A percentile compares a stretch with the other conserved stretches of the same genome.
phyloP scores from a whole-genome alignment of 2,797 vertebrate species.

The Thripadectes ignobilis region DNA sequence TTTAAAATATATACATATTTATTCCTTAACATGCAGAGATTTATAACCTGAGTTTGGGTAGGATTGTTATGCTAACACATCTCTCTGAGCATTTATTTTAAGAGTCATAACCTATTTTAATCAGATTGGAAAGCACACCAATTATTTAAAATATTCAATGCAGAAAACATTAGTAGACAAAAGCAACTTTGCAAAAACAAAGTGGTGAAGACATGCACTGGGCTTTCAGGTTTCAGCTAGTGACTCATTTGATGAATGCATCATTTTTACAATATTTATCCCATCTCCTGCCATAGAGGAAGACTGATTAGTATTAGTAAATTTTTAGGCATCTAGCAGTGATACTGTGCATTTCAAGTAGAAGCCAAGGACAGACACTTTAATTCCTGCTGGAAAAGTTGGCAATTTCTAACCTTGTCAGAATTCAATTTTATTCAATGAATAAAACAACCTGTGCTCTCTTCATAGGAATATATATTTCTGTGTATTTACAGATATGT shows the following conservation, averaged over 20 bases:
- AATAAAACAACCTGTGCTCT: not conserved
- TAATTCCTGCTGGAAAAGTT: not conserved
- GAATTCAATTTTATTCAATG: no score
- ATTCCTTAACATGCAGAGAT: not conserved
- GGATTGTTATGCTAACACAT: not conserved
- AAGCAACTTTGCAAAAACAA: not conserved
- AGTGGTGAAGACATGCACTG: not conserved
- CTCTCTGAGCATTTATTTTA: not conserved
- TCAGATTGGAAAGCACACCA: not conserved
- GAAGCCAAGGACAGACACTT: not conserved
- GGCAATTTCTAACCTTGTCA: not conserved
- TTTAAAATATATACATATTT: not conserved
- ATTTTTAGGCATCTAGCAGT: not conserved
- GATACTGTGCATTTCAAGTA: not conserved
- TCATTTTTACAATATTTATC: not conserved
- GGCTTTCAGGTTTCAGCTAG: not conserved
- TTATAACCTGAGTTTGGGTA: not conserved
- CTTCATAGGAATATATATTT: not conserved
- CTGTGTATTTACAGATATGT: fast-evolving
- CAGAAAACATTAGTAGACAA: not conserved
- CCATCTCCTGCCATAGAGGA: not conserved
- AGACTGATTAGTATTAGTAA: not conserved
- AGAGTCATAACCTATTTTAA: not conserved
- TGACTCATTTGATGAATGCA: not conserved
- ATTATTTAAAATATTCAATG: not conserved